A percentile compares a stretch with the other conserved stretches of the same genome.
These are phyloP conservation scores for Alectoris magna DNA, from an alignment of 2,797 vertebrate species.

Conservation along the genomic window DNA sequence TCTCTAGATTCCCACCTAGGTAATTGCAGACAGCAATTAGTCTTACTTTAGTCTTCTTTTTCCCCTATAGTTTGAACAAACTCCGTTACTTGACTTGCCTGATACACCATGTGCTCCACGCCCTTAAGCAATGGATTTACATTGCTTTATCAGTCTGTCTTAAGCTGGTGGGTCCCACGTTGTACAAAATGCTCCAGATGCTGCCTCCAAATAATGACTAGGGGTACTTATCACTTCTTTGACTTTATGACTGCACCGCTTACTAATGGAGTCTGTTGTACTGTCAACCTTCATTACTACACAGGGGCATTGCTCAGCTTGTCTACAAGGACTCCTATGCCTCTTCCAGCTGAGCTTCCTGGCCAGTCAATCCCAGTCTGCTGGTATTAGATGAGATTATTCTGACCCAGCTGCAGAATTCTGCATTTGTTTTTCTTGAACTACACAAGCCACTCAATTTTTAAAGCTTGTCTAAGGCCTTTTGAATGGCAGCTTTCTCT, in stretches of 20 bases:
- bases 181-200: neutral
- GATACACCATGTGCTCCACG: rapidly evolving
- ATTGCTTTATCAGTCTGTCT: neutral
- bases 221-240: neutral
- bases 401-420: neutral
- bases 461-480: neutral
- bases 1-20: neutral
- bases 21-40: neutral
- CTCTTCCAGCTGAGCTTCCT: neutral
- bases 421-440: neutral
- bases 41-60: neutral
- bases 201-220: neutral
- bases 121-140: neutral
- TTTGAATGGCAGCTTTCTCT: neutral
- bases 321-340: neutral
- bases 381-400: neutral
- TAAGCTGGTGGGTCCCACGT: neutral
- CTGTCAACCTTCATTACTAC: neutral
- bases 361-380: neutral
- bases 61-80: neutral
- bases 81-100: neutral
- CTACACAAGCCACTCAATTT: neutral
- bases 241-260: neutral
- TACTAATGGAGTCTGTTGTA: neutral
- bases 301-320: neutral